Evolutionary conservation across 2,888 invertebrate species (phyloP).

Genomic region (Dinocampus coccinellae): DNA sequence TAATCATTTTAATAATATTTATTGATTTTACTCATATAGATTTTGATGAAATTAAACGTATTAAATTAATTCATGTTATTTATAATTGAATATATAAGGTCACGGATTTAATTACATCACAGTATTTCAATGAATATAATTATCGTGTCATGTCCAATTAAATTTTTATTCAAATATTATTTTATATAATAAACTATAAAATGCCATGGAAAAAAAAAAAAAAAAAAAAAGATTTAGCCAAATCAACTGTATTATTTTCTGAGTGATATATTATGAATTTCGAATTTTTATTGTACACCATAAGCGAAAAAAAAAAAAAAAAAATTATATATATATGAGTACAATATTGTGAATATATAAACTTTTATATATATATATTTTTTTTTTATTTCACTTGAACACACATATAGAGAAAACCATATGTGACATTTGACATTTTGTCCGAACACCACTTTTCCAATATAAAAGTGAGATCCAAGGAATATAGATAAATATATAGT

Average conservation of each 20-base stretch:
- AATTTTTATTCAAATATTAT: too few species aligned
- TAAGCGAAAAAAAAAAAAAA: not conserved
- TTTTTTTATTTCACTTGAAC: not conserved
- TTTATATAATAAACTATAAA: too few species aligned
- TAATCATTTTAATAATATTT: too few species aligned
- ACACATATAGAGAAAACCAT: not conserved
- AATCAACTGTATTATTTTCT: not conserved
- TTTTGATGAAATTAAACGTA: too few species aligned
- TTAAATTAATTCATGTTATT: too few species aligned
- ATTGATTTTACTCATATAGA: too few species aligned
- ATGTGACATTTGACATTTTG: not conserved
- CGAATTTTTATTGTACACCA: not conserved
- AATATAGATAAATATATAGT: conserved; percentile 2
- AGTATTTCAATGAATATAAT: not conserved
- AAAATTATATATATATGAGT: not conserved
- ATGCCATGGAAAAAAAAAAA: too few species aligned
- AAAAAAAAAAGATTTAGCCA: too few species aligned
- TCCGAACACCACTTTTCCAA: not conserved
- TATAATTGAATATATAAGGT: too few species aligned
- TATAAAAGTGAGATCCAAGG: not conserved
- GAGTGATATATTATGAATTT: not conserved
- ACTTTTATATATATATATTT: too few species aligned
- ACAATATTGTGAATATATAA: too few species aligned
- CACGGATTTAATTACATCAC: not conserved
- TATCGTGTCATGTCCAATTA: not conserved